phyloP scores from a whole-genome alignment of 2,888 invertebrate genomes.

The Helicoverpa assulta region DNA sequence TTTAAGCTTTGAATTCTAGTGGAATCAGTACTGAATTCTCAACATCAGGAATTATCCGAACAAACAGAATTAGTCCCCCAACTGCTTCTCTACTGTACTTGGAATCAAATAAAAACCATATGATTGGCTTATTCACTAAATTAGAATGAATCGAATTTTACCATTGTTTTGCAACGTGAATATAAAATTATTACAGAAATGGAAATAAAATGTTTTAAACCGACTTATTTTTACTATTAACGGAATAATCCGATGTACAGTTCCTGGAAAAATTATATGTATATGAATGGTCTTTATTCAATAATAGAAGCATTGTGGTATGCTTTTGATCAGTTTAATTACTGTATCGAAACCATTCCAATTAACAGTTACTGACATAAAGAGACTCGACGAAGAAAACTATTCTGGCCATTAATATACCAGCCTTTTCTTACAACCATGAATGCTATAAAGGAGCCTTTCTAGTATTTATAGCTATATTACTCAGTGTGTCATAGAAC shows the following conservation, averaged over 20 bases:
- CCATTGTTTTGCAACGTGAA: not conserved
- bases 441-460: conserved; percentile 14
- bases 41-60: not conserved
- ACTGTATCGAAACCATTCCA: too few relatives aligned
- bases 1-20: conserved; percentile 5
- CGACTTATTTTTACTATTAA: too few relatives aligned
- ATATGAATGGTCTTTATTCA: too few relatives aligned
- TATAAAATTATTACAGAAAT: too few relatives aligned
- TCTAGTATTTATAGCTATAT: conserved; percentile 41
- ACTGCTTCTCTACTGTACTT: too few relatives aligned
- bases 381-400: not conserved
- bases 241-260: too few relatives aligned
- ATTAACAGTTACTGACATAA: not conserved
- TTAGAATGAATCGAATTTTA: not conserved
- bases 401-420: not conserved
- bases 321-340: too few relatives aligned
- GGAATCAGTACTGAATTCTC: not conserved
- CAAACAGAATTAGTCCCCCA: too few relatives aligned
- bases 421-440: not conserved
- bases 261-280: too few relatives aligned
- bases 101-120: not conserved
- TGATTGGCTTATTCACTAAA: conserved; percentile 17
- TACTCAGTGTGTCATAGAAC: conserved; percentile 44
- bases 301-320: too few relatives aligned
- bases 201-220: too few relatives aligned